Base-by-base conservation (phyloP, 2,113 vertebrate species). In the Sorex araneus region DNA sequence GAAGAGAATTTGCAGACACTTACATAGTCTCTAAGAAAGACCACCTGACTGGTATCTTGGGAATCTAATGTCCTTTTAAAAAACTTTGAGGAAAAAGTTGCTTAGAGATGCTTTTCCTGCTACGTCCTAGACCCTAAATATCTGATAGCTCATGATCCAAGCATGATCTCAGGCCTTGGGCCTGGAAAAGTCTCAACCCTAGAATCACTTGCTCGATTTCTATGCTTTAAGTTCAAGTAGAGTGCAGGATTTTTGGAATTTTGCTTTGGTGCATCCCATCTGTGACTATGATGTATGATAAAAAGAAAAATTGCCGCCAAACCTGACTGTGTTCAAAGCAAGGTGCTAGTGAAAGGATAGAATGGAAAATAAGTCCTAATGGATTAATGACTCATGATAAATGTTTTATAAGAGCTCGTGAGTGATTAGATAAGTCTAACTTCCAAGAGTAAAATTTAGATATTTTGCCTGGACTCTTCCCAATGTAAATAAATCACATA, bases 371-470 rank as follows among this genome's bases (percentile, higher is more conserved):
- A 96, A 97, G 96, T 97, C 97, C 97, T 97, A 97, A 97, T 97
- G 98, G 98, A 98, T 97, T 98, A 98, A 97, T 97, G 97, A 95
- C 95, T 93, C 90, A 95, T 97, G 98, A 98, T 97, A 98, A 97
- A 98, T 97, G 97, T 94, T 98, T 97, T 97, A 96, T 96, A 97
- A 98, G 96, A 97, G 96, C 96, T 97, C 97, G 97, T 94, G 95
- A 97, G 97, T 97, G 98, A 98, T 98, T 98, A 98, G 98, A 98
- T 98, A 98, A 98, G 98, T 98, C 96, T 97, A 97, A 95, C 97
- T 97, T 98, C 97, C 97, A 98, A 98, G 97, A 96, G 96, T 89
- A 96, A 88, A 95, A 98, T 98, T 98, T 97, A 98, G 97, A 97
- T 98, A 97, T 97, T 97, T 96, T 96, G 45, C 91, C 95, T 98